phyloP scores from a whole-genome alignment of 2,888 invertebrate species.

The Pyrochroa serraticornis region DNA sequence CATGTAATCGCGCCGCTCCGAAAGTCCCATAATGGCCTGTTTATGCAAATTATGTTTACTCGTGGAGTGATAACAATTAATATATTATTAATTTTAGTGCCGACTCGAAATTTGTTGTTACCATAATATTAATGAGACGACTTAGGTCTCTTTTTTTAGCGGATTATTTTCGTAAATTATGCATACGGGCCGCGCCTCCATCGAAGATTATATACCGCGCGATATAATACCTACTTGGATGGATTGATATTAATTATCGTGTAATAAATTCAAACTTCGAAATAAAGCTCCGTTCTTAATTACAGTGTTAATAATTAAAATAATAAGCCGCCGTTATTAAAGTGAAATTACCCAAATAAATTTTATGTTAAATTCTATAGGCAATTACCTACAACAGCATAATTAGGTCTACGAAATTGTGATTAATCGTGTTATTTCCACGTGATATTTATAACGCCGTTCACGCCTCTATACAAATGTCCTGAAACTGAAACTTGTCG shows the following conservation, averaged over 20 bases:
- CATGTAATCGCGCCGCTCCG: too few relatives aligned
- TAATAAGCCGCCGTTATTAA: slow-evolving; percentile 47
- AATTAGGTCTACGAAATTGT: slow-evolving; percentile 39
- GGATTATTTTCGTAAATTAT: slow-evolving; percentile 36
- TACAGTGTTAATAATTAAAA: slow-evolving; percentile 49
- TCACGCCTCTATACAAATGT: background rate
- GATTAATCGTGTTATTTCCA: slow-evolving; percentile 27
- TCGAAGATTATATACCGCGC: slow-evolving; percentile 44
- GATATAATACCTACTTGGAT: slow-evolving; percentile 37
- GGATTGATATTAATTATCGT: slow-evolving; percentile 51
- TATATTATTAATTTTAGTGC: background rate
- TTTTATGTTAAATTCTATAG: slow-evolving; percentile 46
- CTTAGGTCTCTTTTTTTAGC: slow-evolving; percentile 13
- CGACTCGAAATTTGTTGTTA: background rate
- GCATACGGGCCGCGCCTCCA: slow-evolving; percentile 43
- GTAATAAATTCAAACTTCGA: slow-evolving; percentile 45
- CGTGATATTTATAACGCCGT: slow-evolving; percentile 7
- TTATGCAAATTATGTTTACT: background rate
- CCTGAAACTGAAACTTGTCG: background rate
- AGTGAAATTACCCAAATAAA: slow-evolving; percentile 48
- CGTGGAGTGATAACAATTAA: background rate
- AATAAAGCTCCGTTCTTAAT: slow-evolving; percentile 48
- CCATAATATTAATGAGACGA: slow-evolving; percentile 8
- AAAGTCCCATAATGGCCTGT: too few relatives aligned
- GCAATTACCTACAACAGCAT: slow-evolving; percentile 41